Percentiles rank a stretch among this genome's conserved stretches.
Evolutionary conservation across 2,797 vertebrate species (phyloP).

Genomic region (Scleropages formosus): DNA sequence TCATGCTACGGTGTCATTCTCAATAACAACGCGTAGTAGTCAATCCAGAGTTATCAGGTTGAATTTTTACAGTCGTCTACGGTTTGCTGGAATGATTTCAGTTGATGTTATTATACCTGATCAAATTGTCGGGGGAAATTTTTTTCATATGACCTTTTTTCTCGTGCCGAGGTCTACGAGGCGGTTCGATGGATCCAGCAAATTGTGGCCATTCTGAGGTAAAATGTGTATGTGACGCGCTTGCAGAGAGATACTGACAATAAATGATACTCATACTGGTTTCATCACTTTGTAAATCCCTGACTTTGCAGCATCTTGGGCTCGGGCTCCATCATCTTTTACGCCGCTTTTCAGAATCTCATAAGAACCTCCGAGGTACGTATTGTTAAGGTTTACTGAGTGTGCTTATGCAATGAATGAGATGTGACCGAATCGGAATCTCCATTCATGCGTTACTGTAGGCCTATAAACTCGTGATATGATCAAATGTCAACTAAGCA

Average conservation of each 20-base stretch:
- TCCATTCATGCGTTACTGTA: too few relatives aligned
- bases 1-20: not conserved
- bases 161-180: slow-evolving; percentile 54
- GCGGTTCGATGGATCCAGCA: slow-evolving; percentile 62
- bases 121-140: too few relatives aligned
- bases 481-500: too few relatives aligned
- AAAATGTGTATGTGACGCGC: slow-evolving; percentile 22
- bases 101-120: not conserved
- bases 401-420: not conserved
- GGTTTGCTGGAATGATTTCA: not conserved
- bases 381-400: not conserved
- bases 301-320: slow-evolving; percentile 54
- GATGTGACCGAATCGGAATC: too few relatives aligned
- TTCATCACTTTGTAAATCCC: too few relatives aligned
- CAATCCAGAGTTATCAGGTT: not conserved
- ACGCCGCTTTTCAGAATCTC: slow-evolving; percentile 50
- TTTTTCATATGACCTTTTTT: too few relatives aligned
- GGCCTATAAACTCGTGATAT: too few relatives aligned
- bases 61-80: too few relatives aligned
- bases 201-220: slow-evolving; percentile 65
- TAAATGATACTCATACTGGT: too few relatives aligned
- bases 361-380: slow-evolving; percentile 58
- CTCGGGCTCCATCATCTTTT: slow-evolving; percentile 62
- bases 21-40: not conserved
- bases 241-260: not conserved